phyloP scores from a whole-genome alignment of 2,797 vertebrate species.

The Siniperca undulata region DNA sequence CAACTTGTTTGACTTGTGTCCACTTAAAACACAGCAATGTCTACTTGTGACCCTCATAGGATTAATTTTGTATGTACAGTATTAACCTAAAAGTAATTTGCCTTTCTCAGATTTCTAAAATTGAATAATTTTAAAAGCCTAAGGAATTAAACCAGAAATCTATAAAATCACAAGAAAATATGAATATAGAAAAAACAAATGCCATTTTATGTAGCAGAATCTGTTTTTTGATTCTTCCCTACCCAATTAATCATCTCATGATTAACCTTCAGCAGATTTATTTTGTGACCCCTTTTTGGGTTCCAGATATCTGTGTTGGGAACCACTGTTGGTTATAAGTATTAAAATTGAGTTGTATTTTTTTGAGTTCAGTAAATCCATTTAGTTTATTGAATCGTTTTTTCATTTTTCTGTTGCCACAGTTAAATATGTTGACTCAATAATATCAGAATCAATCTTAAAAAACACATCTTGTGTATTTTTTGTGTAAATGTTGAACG shows the following conservation, averaged over 20 bases:
- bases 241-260: not conserved
- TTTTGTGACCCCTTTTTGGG: not conserved
- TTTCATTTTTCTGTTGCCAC: too few relatives aligned
- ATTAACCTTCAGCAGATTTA: not conserved
- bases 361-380: not conserved
- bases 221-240: not conserved
- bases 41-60: not conserved
- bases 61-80: not conserved
- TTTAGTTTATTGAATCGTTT: not conserved
- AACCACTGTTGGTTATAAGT: not conserved
- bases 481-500: too few relatives aligned
- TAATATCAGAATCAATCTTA: not conserved
- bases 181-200: not conserved
- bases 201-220: not conserved
- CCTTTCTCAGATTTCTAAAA: not conserved
- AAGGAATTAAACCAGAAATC: too few relatives aligned
- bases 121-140: not conserved
- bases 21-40: not conserved
- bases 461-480: not conserved
- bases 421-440: not conserved
- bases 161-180: not conserved
- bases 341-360: not conserved
- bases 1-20: not conserved
- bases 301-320: too few relatives aligned
- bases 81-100: not conserved